Evolutionary conservation across 2,113 vertebrate species (phyloP), one percentile per base, ranked within the genome.

Genomic region (Stictonetta naevosa): DNA sequence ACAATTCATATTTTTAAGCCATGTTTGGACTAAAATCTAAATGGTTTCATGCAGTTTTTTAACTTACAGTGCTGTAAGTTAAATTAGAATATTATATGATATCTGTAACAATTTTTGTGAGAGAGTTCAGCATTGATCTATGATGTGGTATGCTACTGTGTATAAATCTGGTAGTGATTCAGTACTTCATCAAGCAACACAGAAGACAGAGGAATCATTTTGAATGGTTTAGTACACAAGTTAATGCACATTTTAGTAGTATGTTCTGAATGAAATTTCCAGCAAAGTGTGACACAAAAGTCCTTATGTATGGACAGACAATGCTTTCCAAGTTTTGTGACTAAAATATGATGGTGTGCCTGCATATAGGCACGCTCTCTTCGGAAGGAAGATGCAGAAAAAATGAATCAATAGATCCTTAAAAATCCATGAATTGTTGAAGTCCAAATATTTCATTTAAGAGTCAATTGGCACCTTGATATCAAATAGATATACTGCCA

Each of bases 391-490:
- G 4, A 6, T 52, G 22, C 5, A 86, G 46, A 88, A 85, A 91
- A 91, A 50, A 34, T 42, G 0, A 76, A 73, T 40, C 7, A 55
- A 56, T 4, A 72, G 26, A 67, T 38, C 15, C 25, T 81, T 92
- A 75, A 83, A 93, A 93, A 78, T 74, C 33, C 10, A 83, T 40
- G 15, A 90, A 83, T 77, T 76, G 62, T 69, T n/a, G 53, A 67
- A 93, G 62, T 56, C 42, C 34, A 88, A 92, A 92, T 86, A 74
- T 86, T 92, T 88, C 22, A 88, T 88, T 75, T 38, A 90, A 75
- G 46, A 91, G 56, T 67, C 68, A 92, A 86, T 31, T 92, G 55
- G 12, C 42, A 96, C 11, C 52, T 88, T 90, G 79, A 88, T 96
- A 94, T 90, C 68, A 68, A 86, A 88, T 50, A 88, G 52, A 88